Percentiles rank a stretch among this genome's conserved stretches.
These are phyloP conservation scores for Cephus cinctus DNA, from an alignment of 1,140 invertebrate genomes.

Conservation along the genomic window DNA sequence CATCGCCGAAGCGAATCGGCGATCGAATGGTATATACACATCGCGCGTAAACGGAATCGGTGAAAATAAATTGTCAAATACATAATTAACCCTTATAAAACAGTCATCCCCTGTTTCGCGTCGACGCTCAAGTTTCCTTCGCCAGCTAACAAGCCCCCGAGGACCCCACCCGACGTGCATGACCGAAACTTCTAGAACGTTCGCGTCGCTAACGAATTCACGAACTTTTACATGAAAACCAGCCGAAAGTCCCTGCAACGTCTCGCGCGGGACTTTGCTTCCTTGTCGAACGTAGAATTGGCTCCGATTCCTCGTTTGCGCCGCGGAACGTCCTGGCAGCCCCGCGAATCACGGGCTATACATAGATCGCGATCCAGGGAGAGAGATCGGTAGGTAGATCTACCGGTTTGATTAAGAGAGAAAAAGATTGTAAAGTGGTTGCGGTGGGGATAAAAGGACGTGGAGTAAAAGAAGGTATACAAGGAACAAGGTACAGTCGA, in stretches of 20 bases:
- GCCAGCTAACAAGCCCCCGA: conserved; percentile 8
- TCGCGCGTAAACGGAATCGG: no score
- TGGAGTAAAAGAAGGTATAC: conserved; percentile 1
- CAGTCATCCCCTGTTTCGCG: no score
- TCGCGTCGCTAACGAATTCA: conserved; percentile 23
- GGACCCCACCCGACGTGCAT: conserved; percentile 8
- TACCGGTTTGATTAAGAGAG: conserved; percentile 37
- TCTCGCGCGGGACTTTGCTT: conserved; percentile 8
- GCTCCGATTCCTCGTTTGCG: conserved; percentile 22
- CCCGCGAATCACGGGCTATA: conserved; percentile 25
- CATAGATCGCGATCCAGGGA: conserved; percentile 19
- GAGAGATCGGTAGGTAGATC: conserved; percentile 33
- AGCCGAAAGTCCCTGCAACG: not conserved
- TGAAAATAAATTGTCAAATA: no score
- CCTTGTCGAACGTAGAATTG: conserved; percentile 18
- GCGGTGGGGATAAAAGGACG: no score
- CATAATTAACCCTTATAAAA: no score
- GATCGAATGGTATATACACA: no score
- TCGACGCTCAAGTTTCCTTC: no score
- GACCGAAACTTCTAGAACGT: conserved; percentile 16
- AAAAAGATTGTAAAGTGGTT: conserved; percentile 19
- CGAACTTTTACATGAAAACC: conserved; percentile 3
- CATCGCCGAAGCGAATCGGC: no score
- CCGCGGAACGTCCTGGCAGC: not conserved
- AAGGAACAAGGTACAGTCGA: not conserved